A percentile compares a stretch with the other conserved stretches of the same genome.
phyloP scores from a whole-genome alignment of 2,113 vertebrate genomes.

The Arizona elegans region DNA sequence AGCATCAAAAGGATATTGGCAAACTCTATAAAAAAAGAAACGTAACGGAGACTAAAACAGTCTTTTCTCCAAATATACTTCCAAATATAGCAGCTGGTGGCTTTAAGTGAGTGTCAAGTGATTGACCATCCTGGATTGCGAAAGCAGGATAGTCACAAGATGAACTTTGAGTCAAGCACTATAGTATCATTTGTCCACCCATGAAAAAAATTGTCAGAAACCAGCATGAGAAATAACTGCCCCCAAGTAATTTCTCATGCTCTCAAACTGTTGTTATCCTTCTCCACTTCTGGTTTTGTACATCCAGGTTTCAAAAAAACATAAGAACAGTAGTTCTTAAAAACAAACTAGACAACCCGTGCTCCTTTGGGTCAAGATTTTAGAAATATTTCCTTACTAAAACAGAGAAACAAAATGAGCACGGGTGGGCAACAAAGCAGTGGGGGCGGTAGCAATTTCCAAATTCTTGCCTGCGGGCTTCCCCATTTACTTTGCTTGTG shows the following conservation, averaged over 20 bases:
- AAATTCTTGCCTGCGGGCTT: background rate
- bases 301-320: background rate
- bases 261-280: background rate
- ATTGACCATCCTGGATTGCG: background rate
- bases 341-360: background rate
- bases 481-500: background rate
- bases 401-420: background rate
- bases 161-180: background rate
- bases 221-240: background rate
- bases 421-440: background rate
- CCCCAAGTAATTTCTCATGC: background rate
- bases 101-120: background rate
- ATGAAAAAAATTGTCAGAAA: background rate
- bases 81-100: background rate
- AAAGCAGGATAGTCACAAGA: background rate
- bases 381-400: background rate
- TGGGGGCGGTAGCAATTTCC: background rate
- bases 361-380: background rate
- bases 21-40: background rate
- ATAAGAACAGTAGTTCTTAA: background rate
- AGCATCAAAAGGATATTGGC: background rate
- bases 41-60: background rate
- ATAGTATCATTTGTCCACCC: background rate
- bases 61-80: background rate
- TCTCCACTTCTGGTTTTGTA: background rate